A percentile compares a stretch with the other conserved stretches of the same genome.
Conservation (phyloP, 1,140 invertebrate genomes). For the Pteromalus puparum region DNA sequence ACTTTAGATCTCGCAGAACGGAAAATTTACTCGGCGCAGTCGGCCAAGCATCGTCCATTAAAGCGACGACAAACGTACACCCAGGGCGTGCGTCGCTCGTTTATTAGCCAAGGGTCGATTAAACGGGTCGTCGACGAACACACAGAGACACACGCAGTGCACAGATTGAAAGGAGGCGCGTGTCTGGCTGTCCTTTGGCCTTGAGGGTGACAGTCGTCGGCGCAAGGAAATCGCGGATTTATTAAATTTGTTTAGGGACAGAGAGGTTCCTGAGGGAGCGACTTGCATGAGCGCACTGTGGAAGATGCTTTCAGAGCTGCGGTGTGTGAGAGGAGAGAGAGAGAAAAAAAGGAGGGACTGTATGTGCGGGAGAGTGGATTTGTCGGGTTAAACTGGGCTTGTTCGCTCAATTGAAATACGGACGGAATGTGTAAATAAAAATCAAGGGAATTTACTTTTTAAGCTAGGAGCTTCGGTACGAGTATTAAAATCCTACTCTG, state of each 20-base stretch:
- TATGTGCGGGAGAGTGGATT: no score
- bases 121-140: constrained; percentile 46
- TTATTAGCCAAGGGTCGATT: constrained; percentile 58
- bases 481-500: no score
- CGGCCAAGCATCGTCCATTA: constrained; percentile 39
- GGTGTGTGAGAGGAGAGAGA: no score
- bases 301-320: no score
- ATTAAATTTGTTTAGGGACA: constrained; percentile 74
- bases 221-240: constrained; percentile 72
- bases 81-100: constrained; percentile 16
- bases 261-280: constrained; percentile 54
- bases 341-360: no score
- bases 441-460: no score
- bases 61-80: constrained; percentile 31
- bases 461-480: no score
- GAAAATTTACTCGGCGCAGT: constrained; percentile 36
- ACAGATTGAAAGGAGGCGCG: constrained; percentile 50
- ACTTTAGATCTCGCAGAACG: background rate
- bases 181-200: constrained; percentile 38
- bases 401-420: no score
- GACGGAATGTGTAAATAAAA: background rate
- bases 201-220: constrained; percentile 62
- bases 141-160: background rate
- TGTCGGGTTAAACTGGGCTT: no score
- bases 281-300: constrained; percentile 37